Evolutionary conservation across 2,113 vertebrate genomes (phyloP).

Genomic region (Anseranas semipalmata): DNA sequence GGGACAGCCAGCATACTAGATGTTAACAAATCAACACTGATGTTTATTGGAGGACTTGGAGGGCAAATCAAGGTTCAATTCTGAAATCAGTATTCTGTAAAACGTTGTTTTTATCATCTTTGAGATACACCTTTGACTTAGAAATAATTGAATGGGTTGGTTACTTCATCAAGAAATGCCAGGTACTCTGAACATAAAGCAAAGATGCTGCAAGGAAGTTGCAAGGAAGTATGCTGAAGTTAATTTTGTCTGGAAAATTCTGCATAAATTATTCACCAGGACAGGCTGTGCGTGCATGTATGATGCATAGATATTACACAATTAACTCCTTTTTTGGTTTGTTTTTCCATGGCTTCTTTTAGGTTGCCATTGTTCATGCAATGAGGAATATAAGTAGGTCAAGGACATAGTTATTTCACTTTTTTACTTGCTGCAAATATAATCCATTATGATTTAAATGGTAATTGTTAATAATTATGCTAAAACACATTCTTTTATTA

Average conservation of each 20-base stretch:
- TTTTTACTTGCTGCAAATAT: not conserved
- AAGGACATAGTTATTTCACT: not conserved
- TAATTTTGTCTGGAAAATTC: not conserved
- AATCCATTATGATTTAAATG: not conserved
- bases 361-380: not conserved
- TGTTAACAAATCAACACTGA: conserved; percentile 81
- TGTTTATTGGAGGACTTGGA: conserved; percentile 89
- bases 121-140: not conserved
- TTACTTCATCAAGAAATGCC: not conserved
- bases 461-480: not conserved
- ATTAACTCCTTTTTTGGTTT: not conserved
- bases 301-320: not conserved
- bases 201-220: not conserved
- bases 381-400: not conserved
- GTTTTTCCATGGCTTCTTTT: not conserved
- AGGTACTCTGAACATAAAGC: not conserved
- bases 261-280: not conserved
- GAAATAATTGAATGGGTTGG: not conserved
- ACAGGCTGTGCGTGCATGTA: not conserved
- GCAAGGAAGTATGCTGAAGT: not conserved
- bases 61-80: conserved; percentile 83
- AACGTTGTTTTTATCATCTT: not conserved
- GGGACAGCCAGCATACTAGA: conserved; percentile 84
- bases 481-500: not conserved
- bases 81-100: not conserved